Percentiles rank a stretch among this genome's conserved stretches.
Conservation (phyloP, 2,797 vertebrate genomes). For the Ptychadena robeensis region DNA sequence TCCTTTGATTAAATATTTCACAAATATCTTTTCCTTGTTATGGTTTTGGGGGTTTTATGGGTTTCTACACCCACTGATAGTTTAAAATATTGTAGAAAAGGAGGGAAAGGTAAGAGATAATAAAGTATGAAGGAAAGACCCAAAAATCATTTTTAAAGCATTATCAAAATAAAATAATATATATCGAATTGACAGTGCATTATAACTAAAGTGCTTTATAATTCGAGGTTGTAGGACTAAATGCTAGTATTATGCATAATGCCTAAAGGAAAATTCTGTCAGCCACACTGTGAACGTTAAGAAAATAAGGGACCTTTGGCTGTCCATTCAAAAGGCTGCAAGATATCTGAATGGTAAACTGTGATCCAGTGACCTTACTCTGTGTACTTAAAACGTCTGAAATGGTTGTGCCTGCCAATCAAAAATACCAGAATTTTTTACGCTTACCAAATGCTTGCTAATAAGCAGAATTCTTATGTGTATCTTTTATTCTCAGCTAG, state of each 20-base stretch:
- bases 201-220: neutral
- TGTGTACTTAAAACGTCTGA: neutral
- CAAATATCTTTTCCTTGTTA: too few species aligned
- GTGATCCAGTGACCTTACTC: neutral
- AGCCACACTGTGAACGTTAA: neutral
- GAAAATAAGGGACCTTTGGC: constrained; percentile 2
- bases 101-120: neutral
- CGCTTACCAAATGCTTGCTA: neutral
- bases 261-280: neutral
- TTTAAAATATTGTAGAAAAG: too few species aligned
- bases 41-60: too few species aligned
- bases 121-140: neutral
- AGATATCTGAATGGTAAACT: neutral
- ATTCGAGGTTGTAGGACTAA: neutral
- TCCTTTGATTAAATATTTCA: too few species aligned
- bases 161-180: neutral
- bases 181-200: neutral
- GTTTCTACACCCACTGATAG: too few species aligned
- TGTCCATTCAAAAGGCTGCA: neutral
- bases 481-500: neutral
- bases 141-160: too few species aligned
- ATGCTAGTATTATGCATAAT: constrained; percentile 14
- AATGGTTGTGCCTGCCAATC: constrained; percentile 1
- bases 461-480: neutral
- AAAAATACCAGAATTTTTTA: neutral